These are phyloP conservation scores for Lepetodrilus schrolli DNA, from an alignment of 2,888 invertebrate genomes.

Conservation along the genomic window DNA sequence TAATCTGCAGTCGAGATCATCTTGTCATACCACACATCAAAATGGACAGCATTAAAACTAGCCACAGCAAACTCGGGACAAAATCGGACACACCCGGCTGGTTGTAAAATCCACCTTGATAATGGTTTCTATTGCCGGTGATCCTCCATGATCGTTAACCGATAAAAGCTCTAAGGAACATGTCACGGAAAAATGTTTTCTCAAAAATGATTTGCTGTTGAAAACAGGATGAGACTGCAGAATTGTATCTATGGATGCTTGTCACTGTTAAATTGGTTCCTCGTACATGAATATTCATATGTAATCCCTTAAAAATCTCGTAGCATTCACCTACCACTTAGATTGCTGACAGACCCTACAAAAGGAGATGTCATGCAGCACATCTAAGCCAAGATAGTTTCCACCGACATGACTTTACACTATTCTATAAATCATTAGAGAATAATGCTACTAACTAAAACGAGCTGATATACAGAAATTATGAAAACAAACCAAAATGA, in stretches of 20 bases:
- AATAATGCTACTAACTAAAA: no score
- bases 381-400: no score
- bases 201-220: not conserved
- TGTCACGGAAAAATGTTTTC: slow-evolving; percentile 1
- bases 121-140: not conserved
- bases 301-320: not conserved
- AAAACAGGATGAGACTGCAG: not conserved
- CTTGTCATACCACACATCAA: slow-evolving; percentile 16
- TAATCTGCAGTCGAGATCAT: slow-evolving; percentile 21
- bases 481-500: no score
- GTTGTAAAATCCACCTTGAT: slow-evolving; percentile 14
- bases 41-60: slow-evolving; percentile 24
- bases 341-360: not conserved
- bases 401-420: no score
- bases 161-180: not conserved
- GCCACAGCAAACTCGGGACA: not conserved
- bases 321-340: not conserved
- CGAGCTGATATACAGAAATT: no score
- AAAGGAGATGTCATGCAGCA: not conserved
- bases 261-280: not conserved
- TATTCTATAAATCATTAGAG: no score
- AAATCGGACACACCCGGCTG: slow-evolving; percentile 4
- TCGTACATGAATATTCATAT: slow-evolving; percentile 10
- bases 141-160: not conserved
- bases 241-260: not conserved